phyloP scores from a whole-genome alignment of 2,797 vertebrate species.

The Crenuchus spilurus region DNA sequence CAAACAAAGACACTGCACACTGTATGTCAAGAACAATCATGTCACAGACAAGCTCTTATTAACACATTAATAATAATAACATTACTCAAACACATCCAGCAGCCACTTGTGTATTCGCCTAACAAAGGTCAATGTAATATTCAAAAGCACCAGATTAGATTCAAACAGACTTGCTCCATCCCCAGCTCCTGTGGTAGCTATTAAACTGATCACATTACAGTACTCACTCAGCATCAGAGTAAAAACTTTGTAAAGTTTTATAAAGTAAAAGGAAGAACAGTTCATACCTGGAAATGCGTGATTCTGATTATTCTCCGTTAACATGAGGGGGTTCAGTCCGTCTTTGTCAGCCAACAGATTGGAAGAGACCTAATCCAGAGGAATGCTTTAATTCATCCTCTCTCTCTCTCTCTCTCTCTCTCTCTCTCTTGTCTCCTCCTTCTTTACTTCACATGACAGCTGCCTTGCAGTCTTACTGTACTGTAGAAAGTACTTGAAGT shows the following conservation, averaged over 20 bases:
- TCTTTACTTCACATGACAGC: constrained; percentile 1
- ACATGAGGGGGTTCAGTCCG: constrained; percentile 40
- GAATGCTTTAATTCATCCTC: constrained; percentile 50
- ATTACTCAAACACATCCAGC: neutral
- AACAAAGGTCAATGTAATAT: neutral
- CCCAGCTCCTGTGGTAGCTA: neutral
- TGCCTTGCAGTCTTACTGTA: too few species aligned
- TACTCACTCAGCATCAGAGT: neutral
- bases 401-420: neutral
- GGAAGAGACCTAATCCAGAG: constrained; percentile 68
- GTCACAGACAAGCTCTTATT: neutral
- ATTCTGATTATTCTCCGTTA: neutral
- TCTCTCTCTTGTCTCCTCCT: neutral
- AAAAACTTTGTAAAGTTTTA: neutral
- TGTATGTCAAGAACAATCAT: neutral
- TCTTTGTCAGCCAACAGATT: constrained; percentile 67
- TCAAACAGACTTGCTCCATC: neutral
- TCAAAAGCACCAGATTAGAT: neutral
- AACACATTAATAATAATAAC: neutral
- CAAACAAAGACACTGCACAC: neutral
- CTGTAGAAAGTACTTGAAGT: neutral
- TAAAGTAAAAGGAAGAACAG: neutral
- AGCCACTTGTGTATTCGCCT: neutral
- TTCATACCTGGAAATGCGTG: neutral
- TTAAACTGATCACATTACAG: neutral